Evolutionary conservation across 2,888 invertebrate genomes (phyloP), one percentile per base, ranked within the genome.

Genomic region (Ischnus inquisitorius): DNA sequence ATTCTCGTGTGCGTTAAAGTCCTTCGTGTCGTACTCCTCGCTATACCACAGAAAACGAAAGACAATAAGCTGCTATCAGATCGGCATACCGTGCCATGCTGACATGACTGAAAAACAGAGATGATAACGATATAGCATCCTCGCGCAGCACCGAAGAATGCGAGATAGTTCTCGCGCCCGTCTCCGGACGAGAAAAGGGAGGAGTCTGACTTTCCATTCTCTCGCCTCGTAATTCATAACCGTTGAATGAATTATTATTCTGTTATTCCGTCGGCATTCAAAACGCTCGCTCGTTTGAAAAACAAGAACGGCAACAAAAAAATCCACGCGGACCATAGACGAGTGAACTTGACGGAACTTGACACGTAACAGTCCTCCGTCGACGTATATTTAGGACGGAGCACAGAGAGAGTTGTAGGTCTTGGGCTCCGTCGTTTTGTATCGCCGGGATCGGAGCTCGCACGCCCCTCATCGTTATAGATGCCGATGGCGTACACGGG

Each of bases 51-150:
- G 84, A 86, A 82, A 71, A 77, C 74, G 64, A 48, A 80, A 88
- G 88, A 90, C 88, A 89, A 89, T 90, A 82, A 88, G 77, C 74
- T 81, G 83, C 87, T 89, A 90, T 90, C 90, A 85, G 89, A 89
- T 89, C 74, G 85, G 78, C 86, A 83, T 88, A 86, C 83, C 86
- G 43, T 82, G 82, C 79, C 76, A 79, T 79, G 85, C 87, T 89
- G 89, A 88, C 88, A 88, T 77, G 88, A 86, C 89, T 85, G 83
- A 83, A 87, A 88, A 87, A 87, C 83, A 85, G 82, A 90, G 89
- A 88, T 85, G 86, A 60, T 62, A 68, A 83, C 84, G 89, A 90
- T 89, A 89, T 65, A 67, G 48, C 67, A 46, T 60, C 39, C 85
- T 79, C 65, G 43, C 34, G 41, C 16, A 43, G 22, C 28, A 25